Base-by-base conservation (phyloP, 2,113 vertebrate species). In the Takifugu bimaculatus region DNA sequence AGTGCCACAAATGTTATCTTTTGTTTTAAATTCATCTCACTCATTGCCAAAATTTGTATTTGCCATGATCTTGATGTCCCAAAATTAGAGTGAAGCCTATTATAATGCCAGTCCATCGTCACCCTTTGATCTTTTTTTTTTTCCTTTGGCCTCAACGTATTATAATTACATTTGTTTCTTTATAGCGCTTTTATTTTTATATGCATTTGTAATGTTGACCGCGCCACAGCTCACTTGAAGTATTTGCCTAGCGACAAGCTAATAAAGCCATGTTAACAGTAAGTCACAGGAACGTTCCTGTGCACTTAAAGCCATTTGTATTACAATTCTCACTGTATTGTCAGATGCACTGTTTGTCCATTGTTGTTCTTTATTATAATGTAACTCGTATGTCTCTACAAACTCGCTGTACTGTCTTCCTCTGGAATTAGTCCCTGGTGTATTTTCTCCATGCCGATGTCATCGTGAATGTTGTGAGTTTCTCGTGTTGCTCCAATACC, bases 281-380 rank as follows among this genome's bases (percentile, higher is more conserved):
- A 65, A 72, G 72, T 73, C 56, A 60, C 80, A 86, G 79, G 63
- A 1, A 20, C 20, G 20, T 77, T 73, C 54, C 65, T 85, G 75
- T 82, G 73, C 77, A 67, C 68, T 78, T 67, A 14, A 86, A 81
- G 81, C 82, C 84, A 88, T 83, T 82, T 81, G 78, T 87, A 71
- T 84, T 82, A 70, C 79, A 78, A 66, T 27, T 68, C 72, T 74
- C 57, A 67, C 58, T 78, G 75, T 85, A 72, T 74, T 54, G 62
- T 81, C n/a, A 80, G 66, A 78, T 73, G 68, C 83, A 77, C 65
- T 80, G 56, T 81, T 15, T 72, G 72, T 81, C 63, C 29, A 35
- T 80, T 52, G 51, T 59, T 48, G 51, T 51, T 53, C 65, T 86
- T 80, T 86, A 84, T 68, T 57, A 15, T 79, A 53, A 67, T 39